Percentiles rank a stretch among this genome's conserved stretches.
phyloP scores from a whole-genome alignment of 1,140 invertebrate genomes.

The Caligus rogercresseyi region DNA sequence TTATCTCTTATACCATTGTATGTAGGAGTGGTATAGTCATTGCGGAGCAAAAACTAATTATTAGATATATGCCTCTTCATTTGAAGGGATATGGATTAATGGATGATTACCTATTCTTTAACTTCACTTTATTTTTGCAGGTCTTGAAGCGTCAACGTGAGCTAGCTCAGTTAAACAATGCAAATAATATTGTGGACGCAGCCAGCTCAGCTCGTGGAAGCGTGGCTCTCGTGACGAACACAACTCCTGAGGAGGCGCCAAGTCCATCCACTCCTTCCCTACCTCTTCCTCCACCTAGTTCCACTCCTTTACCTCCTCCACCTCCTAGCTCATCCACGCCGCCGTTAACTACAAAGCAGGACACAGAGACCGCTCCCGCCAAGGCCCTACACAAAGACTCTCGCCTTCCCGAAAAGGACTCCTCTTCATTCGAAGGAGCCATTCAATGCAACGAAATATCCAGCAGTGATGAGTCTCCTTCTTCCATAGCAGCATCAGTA shows the following conservation, averaged over 20 bases:
- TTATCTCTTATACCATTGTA: too few species aligned
- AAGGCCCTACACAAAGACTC: background rate
- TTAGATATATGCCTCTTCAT: too few species aligned
- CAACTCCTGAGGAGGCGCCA: background rate
- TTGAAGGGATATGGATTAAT: too few species aligned
- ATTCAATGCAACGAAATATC: slow-evolving; percentile 19
- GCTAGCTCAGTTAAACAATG: slow-evolving; percentile 8
- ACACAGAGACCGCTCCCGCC: background rate
- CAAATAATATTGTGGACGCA: slow-evolving; percentile 4
- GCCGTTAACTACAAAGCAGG: background rate
- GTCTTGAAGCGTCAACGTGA: slow-evolving; percentile 10
- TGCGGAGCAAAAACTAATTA: too few species aligned
- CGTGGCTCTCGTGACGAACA: slow-evolving; percentile 18
- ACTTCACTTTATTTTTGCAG: background rate
- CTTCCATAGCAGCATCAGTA: too few species aligned
- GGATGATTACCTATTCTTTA: background rate
- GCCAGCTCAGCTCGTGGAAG: slow-evolving; percentile 6
- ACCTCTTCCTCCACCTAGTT: background rate
- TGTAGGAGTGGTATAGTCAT: too few species aligned
- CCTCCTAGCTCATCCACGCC: background rate
- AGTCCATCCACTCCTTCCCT: background rate
- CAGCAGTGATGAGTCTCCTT: slow-evolving; percentile 1
- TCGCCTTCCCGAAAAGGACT: background rate
- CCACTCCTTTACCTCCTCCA: background rate
- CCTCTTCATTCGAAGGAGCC: background rate